Percentiles rank a stretch among this genome's conserved stretches.
phyloP scores from a whole-genome alignment of 1,140 invertebrate genomes.

The Zaprionus tsacasi region DNA sequence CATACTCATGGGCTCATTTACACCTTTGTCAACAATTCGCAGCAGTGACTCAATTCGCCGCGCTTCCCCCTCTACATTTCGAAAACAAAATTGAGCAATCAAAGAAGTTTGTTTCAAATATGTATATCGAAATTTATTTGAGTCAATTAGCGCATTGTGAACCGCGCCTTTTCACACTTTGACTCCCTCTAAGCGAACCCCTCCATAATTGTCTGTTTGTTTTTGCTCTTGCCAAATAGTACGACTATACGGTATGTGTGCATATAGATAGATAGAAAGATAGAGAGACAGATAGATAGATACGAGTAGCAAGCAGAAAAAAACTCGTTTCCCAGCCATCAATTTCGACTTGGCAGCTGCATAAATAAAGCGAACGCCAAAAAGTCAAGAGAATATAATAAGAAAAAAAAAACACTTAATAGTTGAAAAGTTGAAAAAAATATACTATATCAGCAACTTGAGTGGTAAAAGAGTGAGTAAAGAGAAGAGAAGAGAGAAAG shows the following conservation, averaged over 20 bases:
- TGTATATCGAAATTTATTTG: constrained; percentile 17
- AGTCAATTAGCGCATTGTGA: constrained; percentile 34
- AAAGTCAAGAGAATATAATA: not conserved
- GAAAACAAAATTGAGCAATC: constrained; percentile 36
- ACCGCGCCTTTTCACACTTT: constrained; percentile 47
- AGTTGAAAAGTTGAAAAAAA: constrained; percentile 29
- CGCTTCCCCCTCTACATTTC: not conserved
- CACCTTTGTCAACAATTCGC: constrained; percentile 64
- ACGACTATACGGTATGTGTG: not conserved
- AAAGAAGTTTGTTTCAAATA: constrained; percentile 24
- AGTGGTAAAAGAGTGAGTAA: constrained; percentile 16
- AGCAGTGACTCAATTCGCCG: constrained; percentile 21
- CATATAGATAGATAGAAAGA: not conserved
- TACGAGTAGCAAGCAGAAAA: constrained; percentile 10
- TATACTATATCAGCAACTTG: constrained; percentile 39
- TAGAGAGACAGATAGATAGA: constrained; percentile 1
- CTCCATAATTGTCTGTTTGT: constrained; percentile 43
- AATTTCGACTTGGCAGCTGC: constrained; percentile 59
- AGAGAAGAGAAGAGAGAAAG: not conserved
- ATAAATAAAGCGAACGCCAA: constrained; percentile 49
- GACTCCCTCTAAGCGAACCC: constrained; percentile 35
- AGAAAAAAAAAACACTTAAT: constrained; percentile 32
- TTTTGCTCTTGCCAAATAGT: constrained; percentile 40
- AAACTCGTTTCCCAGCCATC: constrained; percentile 38
- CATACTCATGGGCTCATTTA: not conserved